Conservation (phyloP, 2,113 vertebrate genomes). For the Prolemur simus region DNA sequence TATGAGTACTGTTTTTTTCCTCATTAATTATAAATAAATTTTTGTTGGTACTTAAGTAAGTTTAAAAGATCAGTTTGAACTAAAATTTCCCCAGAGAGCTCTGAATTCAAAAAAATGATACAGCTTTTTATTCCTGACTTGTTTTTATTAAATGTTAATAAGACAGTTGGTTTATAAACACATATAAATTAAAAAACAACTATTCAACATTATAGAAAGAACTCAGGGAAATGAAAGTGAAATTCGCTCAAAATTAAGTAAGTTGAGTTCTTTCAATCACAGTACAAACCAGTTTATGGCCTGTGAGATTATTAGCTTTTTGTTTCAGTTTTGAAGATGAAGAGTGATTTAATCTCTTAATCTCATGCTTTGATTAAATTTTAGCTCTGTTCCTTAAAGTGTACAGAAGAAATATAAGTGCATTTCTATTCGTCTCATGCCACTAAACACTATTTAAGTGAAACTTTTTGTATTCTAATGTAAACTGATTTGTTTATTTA, state of each 20-base stretch:
- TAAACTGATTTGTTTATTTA: constrained; percentile 77
- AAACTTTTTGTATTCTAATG: constrained; percentile 73
- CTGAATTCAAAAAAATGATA: constrained; percentile 51
- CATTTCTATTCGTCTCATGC: constrained; percentile 59
- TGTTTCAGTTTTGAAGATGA: constrained; percentile 64
- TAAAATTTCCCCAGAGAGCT: constrained; percentile 52
- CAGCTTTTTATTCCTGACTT: constrained; percentile 12
- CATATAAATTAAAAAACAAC: constrained; percentile 26
- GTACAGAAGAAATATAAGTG: constrained; percentile 71
- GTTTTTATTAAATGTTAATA: constrained; percentile 52
- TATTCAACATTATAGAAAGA: constrained; percentile 5
- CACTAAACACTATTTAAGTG: constrained; percentile 60
- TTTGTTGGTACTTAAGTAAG: constrained; percentile 50
- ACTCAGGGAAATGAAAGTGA: constrained; percentile 39
- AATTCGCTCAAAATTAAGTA: constrained; percentile 40
- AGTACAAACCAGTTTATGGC: constrained; percentile 38
- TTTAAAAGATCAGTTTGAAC: constrained; percentile 49
- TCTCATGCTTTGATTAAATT: constrained; percentile 52
- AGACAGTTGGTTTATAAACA: neutral
- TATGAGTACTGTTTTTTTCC: neutral
- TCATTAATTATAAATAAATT: constrained; percentile 43
- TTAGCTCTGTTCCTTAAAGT: constrained; percentile 62
- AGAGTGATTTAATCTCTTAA: constrained; percentile 60
- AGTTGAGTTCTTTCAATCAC: constrained; percentile 48
- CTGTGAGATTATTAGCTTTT: neutral